These are phyloP conservation scores for Hippopotamus amphibius DNA, from an alignment of 2,113 vertebrate species.

Conservation along the genomic window DNA sequence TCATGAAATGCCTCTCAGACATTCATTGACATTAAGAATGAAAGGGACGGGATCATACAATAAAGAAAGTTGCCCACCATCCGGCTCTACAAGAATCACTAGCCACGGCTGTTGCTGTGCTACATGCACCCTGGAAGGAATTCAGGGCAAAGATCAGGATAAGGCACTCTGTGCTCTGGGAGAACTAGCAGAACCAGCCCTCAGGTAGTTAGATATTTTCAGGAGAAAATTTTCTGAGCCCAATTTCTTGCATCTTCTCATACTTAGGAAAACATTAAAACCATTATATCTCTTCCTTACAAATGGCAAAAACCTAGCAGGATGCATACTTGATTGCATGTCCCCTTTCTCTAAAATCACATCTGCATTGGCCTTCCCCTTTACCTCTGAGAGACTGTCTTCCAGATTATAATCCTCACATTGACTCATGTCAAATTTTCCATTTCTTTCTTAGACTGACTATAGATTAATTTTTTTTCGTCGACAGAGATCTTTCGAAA, in stretches of 20 bases:
- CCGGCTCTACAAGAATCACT: neutral
- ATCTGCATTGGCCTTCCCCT: fast-evolving
- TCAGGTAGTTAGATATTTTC: neutral
- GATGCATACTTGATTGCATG: neutral
- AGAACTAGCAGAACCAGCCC: neutral
- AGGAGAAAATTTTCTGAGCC: neutral
- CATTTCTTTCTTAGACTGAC: neutral
- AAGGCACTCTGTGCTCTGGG: neutral
- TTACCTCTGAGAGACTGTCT: neutral
- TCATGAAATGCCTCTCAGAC: neutral
- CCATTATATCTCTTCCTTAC: neutral
- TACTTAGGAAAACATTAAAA: neutral
- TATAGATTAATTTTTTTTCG: neutral
- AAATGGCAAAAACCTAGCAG: neutral
- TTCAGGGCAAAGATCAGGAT: neutral
- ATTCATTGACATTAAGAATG: neutral
- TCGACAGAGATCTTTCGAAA: neutral
- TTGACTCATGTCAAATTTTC: neutral
- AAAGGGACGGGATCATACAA: neutral
- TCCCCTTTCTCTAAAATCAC: neutral
- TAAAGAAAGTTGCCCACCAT: neutral
- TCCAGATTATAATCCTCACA: neutral
- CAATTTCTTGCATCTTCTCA: neutral
- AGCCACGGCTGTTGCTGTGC: neutral
- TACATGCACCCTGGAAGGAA: neutral